Percentiles rank a stretch among this genome's conserved stretches.
Conservation (phyloP, 2,113 vertebrate genomes). For the Actenoides hombroni region DNA sequence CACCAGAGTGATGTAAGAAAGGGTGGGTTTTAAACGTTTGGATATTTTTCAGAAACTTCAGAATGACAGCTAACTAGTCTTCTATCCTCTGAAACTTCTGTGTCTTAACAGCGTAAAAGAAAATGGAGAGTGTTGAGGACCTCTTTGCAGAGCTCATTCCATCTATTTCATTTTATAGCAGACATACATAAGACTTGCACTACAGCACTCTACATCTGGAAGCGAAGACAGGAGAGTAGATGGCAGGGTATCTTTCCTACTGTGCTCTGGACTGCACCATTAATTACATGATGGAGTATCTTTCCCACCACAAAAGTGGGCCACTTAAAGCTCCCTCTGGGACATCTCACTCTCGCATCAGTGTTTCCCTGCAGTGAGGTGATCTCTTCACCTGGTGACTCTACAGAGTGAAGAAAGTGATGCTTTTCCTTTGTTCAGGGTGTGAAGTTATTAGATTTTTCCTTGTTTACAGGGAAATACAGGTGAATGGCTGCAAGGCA, state of each 20-base stretch:
- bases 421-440: not conserved
- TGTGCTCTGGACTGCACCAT: not conserved
- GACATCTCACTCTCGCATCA: not conserved
- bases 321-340: not conserved
- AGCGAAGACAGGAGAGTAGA: not conserved
- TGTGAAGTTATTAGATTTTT: not conserved
- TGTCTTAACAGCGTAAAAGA: not conserved
- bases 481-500: not conserved
- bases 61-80: not conserved
- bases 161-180: not conserved
- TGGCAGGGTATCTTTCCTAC: not conserved
- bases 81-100: not conserved
- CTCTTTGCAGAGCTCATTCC: not conserved
- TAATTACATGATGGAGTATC: not conserved
- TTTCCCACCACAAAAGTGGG: not conserved
- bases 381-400: not conserved
- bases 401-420: not conserved
- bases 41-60: not conserved
- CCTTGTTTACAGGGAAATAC: not conserved
- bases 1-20: not conserved
- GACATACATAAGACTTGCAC: not conserved
- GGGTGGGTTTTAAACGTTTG: not conserved
- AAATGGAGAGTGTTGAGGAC: not conserved
- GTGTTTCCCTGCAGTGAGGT: not conserved
- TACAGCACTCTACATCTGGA: not conserved